These are phyloP conservation scores for Frankliniella intonsa DNA, from an alignment of 2,888 invertebrate genomes.

Conservation along the genomic window DNA sequence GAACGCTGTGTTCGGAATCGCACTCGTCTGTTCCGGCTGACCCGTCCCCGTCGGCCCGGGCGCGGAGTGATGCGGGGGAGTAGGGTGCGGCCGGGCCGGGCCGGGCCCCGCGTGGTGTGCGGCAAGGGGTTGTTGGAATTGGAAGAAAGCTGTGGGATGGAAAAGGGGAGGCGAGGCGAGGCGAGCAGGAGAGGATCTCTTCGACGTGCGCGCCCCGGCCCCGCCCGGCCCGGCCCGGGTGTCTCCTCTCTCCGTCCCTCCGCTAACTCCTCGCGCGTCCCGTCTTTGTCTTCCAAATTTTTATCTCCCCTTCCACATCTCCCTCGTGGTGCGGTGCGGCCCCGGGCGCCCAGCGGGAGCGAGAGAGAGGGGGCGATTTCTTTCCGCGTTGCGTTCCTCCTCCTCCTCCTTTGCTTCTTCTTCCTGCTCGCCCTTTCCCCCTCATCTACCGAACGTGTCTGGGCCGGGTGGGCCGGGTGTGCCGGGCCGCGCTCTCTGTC, in stretches of 20 bases:
- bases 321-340: not conserved
- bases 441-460: constrained; percentile 15
- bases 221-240: not conserved
- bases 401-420: not conserved
- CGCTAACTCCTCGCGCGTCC: not conserved
- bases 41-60: not conserved
- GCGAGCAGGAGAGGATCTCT: not conserved
- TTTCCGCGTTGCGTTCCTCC: not conserved
- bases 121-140: constrained; percentile 5
- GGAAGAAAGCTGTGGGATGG: constrained; percentile 5
- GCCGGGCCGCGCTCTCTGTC: not conserved
- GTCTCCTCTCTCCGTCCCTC: not conserved
- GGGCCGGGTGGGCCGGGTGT: too few relatives aligned
- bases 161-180: not conserved
- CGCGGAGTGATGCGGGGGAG: not conserved
- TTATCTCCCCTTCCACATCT: constrained; percentile 21
- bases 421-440: not conserved
- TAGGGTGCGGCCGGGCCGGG: not conserved
- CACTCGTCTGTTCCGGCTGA: not conserved
- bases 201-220: too few relatives aligned
- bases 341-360: not conserved
- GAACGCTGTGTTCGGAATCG: too few relatives aligned
- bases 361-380: constrained; percentile 7
- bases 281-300: constrained; percentile 23
- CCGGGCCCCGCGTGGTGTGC: not conserved